Conservation (phyloP, 1,140 invertebrate species). For the Drosophila ficusphila region DNA sequence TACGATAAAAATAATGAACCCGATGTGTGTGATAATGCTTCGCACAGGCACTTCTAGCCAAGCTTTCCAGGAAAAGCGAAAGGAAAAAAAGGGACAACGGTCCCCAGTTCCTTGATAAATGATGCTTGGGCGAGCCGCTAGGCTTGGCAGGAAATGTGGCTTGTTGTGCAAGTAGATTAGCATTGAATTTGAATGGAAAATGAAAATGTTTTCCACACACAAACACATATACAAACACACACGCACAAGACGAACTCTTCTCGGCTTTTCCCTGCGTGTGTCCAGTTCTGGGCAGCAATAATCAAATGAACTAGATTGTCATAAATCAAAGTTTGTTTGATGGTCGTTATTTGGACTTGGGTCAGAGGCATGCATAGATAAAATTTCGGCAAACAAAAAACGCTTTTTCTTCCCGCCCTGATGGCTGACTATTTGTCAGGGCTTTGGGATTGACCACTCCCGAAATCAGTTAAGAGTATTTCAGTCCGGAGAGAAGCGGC, state of each 20-base stretch:
- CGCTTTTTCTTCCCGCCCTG: slow-evolving; percentile 21
- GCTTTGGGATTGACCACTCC: slow-evolving; percentile 4
- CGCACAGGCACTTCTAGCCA: slow-evolving; percentile 44
- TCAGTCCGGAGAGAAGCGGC: slow-evolving; percentile 4
- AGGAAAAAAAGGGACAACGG: slow-evolving; percentile 37
- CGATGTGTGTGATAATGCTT: slow-evolving; percentile 73
- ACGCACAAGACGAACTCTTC: neutral
- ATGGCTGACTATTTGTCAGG: slow-evolving; percentile 67
- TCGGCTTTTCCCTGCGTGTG: slow-evolving; percentile 5
- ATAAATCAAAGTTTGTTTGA: slow-evolving; percentile 78
- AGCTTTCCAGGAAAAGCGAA: slow-evolving; percentile 17
- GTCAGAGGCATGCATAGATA: slow-evolving; percentile 65
- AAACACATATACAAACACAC: neutral
- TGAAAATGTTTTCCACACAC: slow-evolving; percentile 69
- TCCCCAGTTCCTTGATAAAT: slow-evolving; percentile 67
- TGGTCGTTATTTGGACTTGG: slow-evolving; percentile 50
- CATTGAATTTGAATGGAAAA: slow-evolving; percentile 80
- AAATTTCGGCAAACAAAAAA: slow-evolving; percentile 54
- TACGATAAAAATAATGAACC: slow-evolving; percentile 65
- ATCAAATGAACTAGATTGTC: slow-evolving; percentile 78
- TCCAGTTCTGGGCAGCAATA: slow-evolving; percentile 53
- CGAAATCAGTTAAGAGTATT: slow-evolving; percentile 32
- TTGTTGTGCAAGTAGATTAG: slow-evolving; percentile 77
- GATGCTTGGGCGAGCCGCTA: slow-evolving; percentile 51
- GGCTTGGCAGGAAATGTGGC: slow-evolving; percentile 45